A percentile compares a stretch with the other conserved stretches of the same genome.
These are phyloP conservation scores for Sesamia inferens DNA, from an alignment of 2,888 invertebrate species.

Conservation along the genomic window DNA sequence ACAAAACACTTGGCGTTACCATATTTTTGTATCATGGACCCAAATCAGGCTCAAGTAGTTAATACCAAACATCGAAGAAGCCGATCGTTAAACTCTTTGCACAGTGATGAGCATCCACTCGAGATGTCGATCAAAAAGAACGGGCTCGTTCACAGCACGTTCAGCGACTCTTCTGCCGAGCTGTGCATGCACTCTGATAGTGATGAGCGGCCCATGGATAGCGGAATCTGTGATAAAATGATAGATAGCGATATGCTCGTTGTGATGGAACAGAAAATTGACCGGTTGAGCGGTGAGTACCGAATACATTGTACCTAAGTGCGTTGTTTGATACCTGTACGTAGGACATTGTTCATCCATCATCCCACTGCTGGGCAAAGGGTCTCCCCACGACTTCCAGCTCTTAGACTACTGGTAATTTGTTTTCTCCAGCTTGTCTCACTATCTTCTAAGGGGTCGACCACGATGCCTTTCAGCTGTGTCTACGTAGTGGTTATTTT, in stretches of 20 bases:
- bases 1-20: neutral
- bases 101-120: conserved; percentile 37
- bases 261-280: conserved; percentile 78
- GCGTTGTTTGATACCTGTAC: neutral
- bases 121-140: conserved; percentile 32
- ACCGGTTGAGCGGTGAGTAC: conserved; percentile 75
- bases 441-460: too few relatives aligned
- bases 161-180: conserved; percentile 70
- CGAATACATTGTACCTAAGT: neutral
- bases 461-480: too few relatives aligned
- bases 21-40: conserved; percentile 35
- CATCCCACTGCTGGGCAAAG: too few relatives aligned
- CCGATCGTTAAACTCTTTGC: conserved; percentile 51
- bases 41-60: conserved; percentile 1
- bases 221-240: conserved; percentile 66
- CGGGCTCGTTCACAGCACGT: conserved; percentile 44
- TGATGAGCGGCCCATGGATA: conserved; percentile 62
- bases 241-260: conserved; percentile 65
- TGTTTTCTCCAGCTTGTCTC: too few relatives aligned
- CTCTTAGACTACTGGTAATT: neutral
- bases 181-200: conserved; percentile 64
- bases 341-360: too few relatives aligned
- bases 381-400: too few relatives aligned
- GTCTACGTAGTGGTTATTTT: too few relatives aligned
- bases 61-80: conserved; percentile 25